Evolutionary conservation across 2,113 vertebrate genomes (phyloP), one percentile per base, ranked within the genome.

Genomic region (Drymodes brunneopygia): DNA sequence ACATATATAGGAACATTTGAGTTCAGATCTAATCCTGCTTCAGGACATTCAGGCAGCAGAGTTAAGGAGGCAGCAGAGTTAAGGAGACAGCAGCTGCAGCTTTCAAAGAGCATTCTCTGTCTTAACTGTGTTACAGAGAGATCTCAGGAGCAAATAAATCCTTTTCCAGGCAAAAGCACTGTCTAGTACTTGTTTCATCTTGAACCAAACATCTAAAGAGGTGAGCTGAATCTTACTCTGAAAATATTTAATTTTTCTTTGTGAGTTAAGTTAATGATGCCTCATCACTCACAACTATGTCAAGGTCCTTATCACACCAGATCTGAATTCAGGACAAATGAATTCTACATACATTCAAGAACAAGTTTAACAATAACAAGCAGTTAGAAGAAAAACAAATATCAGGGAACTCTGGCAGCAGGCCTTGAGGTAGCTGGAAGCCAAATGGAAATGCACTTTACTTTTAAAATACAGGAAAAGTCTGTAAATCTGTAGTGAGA

Each of bases 231-330:
- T 75, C 31, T 74, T 92, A 20, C 4, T 60, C 38, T 64, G 56
- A 74, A 91, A 64, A 7, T 18, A 36, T 3, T 44, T 83, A 28
- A 65, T 91, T 95, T 81, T 38, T 40, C 3, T 24, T 33, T 65
- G 70, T 61, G 20, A 75, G 58, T 79, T 81, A 79, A 91, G 36
- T 3, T 54, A 85, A 10, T 44, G 15, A 74, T 36, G 24, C 15
- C 7, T 74, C 24, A 79, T 78, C n/a, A 44, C 9, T 85, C 70
- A 8, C 15, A 67, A 17, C 12, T 67, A 8, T 22, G 5, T 51
- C 51, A 58, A 75, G 9, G 23, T 51, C 40, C 14, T 69, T 57
- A 54, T 67, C 10, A 1, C 3, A 3, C 10, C 3, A 0, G 13
- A 57, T 67, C 40, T 64, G 70, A 85, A 56, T 64, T 67, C 53